These are phyloP conservation scores for Drosophila mauritiana DNA, from an alignment of 1,140 invertebrate species.

Conservation along the genomic window DNA sequence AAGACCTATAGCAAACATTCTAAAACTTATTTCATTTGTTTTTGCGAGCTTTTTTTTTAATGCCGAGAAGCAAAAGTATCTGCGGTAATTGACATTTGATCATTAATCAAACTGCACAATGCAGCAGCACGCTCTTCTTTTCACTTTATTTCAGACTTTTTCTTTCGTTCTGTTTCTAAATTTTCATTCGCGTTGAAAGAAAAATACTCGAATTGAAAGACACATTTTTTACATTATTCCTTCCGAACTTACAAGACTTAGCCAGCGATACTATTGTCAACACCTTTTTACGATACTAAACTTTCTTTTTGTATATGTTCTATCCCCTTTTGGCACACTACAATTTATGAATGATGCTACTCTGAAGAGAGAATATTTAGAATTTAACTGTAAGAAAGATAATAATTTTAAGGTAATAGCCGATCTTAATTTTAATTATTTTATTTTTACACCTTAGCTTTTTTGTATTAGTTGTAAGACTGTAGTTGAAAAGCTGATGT, in stretches of 20 bases:
- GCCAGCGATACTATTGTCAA: constrained; percentile 65
- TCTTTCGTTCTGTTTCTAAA: constrained; percentile 42
- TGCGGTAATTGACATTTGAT: constrained; percentile 83
- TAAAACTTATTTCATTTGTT: constrained; percentile 17
- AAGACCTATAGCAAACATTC: constrained; percentile 5
- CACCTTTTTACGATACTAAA: constrained; percentile 37
- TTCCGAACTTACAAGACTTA: constrained; percentile 31
- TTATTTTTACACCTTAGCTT: too few relatives aligned
- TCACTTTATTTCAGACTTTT: constrained; percentile 59
- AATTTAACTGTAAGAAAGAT: too few relatives aligned
- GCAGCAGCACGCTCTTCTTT: constrained; percentile 82
- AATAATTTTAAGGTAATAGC: too few relatives aligned
- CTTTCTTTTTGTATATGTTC: neutral
- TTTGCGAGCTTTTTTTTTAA: constrained; percentile 22
- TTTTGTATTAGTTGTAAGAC: too few relatives aligned
- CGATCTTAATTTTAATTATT: too few relatives aligned
- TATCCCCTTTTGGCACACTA: constrained; percentile 2
- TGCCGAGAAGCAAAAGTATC: constrained; percentile 54
- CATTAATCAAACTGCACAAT: constrained; percentile 84
- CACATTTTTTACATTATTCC: constrained; percentile 31
- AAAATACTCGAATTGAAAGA: neutral
- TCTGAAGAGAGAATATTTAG: too few relatives aligned
- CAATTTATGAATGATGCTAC: too few relatives aligned
- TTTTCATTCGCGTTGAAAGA: constrained; percentile 33
- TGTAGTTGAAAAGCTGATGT: too few relatives aligned